phyloP scores from a whole-genome alignment of 37 sponge, comb jelly and placozoan genomes.

The Oopsacas minuta region DNA sequence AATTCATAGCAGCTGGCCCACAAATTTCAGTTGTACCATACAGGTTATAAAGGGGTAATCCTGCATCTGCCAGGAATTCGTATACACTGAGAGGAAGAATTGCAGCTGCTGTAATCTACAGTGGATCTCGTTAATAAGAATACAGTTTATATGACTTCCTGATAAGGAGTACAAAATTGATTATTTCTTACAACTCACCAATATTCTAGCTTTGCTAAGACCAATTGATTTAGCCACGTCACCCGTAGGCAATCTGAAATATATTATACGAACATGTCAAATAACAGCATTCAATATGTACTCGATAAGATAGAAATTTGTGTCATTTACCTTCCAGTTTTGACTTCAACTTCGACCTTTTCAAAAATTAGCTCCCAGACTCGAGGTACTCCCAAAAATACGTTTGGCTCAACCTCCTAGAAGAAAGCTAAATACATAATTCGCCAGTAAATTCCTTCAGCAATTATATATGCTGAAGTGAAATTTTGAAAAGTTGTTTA shows the following conservation, averaged over 20 bases:
- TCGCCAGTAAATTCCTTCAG: too few relatives aligned
- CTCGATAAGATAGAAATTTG: background rate
- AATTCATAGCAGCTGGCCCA: constrained; percentile 70
- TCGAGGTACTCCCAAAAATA: constrained; percentile 89
- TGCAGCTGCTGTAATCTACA: constrained; percentile 70
- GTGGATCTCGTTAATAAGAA: too few relatives aligned
- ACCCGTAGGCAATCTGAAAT: background rate
- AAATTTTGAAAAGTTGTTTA: too few relatives aligned
- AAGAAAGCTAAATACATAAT: background rate
- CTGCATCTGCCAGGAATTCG: constrained; percentile 70
- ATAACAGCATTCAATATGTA: background rate
- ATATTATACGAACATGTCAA: background rate
- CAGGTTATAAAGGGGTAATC: constrained; percentile 72
- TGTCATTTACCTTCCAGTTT: background rate
- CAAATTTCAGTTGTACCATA: constrained; percentile 84
- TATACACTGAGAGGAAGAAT: constrained; percentile 53
- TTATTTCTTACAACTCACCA: background rate
- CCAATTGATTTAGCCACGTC: background rate
- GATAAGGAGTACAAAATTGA: too few relatives aligned
- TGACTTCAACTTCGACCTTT: constrained; percentile 33
- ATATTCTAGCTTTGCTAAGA: background rate
- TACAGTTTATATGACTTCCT: too few relatives aligned
- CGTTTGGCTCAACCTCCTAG: constrained; percentile 78
- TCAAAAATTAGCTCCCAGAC: constrained; percentile 95
- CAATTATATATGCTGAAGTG: too few relatives aligned